phyloP scores from a whole-genome alignment of 2,113 vertebrate species.

The Rhynchopsitta pachyrhyncha region DNA sequence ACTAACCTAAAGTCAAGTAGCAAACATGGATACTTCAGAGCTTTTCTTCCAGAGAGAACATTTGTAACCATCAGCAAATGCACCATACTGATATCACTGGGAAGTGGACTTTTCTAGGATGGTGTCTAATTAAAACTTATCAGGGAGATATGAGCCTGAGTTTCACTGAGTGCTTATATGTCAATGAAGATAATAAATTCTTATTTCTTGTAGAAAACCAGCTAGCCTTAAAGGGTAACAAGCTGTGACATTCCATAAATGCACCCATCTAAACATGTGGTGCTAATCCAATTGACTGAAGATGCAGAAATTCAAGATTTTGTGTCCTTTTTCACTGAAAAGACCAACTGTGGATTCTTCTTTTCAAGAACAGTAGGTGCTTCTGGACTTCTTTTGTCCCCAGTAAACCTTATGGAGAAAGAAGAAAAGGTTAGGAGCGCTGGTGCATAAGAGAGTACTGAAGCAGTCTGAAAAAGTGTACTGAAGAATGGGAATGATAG shows the following conservation, averaged over 20 bases:
- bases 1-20: neutral
- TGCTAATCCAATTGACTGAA: neutral
- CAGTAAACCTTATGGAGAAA: neutral
- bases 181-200: neutral
- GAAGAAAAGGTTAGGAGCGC: neutral
- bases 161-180: neutral
- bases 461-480: neutral
- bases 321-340: neutral
- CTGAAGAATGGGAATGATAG: neutral
- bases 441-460: neutral
- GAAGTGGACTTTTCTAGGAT: neutral
- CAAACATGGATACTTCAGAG: neutral
- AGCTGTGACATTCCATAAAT: neutral
- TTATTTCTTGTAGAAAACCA: neutral
- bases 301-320: neutral
- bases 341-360: neutral
- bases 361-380: neutral
- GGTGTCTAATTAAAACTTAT: neutral
- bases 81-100: neutral
- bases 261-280: fast-evolving
- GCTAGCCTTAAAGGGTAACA: neutral
- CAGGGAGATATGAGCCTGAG: neutral
- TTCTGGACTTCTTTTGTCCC: neutral
- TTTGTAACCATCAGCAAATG: neutral
- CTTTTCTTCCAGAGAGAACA: neutral